Evolutionary conservation across 2,888 invertebrate genomes (phyloP).

Genomic region (Ariolimax columbianus): DNA sequence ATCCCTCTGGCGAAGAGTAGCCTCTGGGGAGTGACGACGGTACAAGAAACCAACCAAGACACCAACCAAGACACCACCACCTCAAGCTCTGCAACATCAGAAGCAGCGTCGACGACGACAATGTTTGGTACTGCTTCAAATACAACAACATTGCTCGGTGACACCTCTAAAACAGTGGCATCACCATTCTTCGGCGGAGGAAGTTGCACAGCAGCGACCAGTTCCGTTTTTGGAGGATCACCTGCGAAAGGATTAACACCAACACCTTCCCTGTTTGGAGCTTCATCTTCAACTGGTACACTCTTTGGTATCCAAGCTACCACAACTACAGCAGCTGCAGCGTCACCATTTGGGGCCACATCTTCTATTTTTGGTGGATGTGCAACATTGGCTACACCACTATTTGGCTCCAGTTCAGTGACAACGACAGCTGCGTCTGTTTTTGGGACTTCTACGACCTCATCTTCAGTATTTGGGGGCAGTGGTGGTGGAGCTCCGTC

Average conservation of each 20-base stretch:
- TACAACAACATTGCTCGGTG: background rate
- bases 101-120: background rate
- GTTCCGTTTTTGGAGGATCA: conserved; percentile 27
- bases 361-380: conserved; percentile 52
- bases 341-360: conserved; percentile 48
- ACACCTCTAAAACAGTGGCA: conserved; percentile 18
- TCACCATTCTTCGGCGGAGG: conserved; percentile 44
- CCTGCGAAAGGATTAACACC: conserved; percentile 19
- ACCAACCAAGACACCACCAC: background rate
- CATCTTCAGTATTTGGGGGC: conserved; percentile 5
- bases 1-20: background rate
- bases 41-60: background rate
- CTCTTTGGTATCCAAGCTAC: conserved; percentile 50
- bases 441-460: background rate
- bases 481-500: background rate
- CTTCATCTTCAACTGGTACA: conserved; percentile 42
- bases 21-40: background rate
- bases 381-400: background rate
- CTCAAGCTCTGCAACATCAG: background rate
- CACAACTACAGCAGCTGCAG: conserved; percentile 42
- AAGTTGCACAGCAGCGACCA: background rate
- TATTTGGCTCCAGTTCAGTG: conserved; percentile 34
- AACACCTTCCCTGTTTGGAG: conserved; percentile 52
- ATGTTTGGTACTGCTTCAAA: conserved; percentile 6
- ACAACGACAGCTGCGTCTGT: conserved; percentile 48